phyloP scores from a whole-genome alignment of 2,113 vertebrate species.

The Corythaeola cristata region DNA sequence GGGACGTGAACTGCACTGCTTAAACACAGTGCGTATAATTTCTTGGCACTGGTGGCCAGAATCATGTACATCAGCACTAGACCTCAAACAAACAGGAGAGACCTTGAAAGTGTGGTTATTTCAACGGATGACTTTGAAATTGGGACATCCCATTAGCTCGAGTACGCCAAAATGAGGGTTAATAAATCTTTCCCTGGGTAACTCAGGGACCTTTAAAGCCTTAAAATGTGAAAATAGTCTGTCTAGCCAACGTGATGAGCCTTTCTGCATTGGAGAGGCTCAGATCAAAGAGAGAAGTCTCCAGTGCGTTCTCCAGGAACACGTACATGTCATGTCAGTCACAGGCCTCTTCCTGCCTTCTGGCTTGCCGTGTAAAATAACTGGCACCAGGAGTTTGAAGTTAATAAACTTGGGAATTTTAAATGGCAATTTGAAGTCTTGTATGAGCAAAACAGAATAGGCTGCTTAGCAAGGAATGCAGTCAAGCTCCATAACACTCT shows the following conservation, averaged over 20 bases:
- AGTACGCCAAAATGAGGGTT: neutral
- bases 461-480: neutral
- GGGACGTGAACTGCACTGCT: conserved; percentile 32
- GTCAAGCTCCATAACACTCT: neutral
- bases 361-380: neutral
- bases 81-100: neutral
- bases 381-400: neutral
- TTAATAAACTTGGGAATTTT: neutral
- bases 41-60: neutral
- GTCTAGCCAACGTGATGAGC: neutral
- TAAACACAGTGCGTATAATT: accelerated
- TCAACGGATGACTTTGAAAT: neutral
- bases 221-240: neutral
- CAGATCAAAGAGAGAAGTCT: neutral
- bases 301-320: neutral
- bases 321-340: accelerated
- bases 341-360: neutral
- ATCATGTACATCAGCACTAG: accelerated
- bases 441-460: neutral
- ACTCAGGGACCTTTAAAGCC: neutral
- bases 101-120: neutral
- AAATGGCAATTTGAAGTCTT: neutral
- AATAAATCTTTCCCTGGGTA: neutral
- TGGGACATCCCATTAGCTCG: neutral
- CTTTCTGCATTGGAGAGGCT: neutral